Evolutionary conservation across 2,888 invertebrate species (phyloP), one percentile per base, ranked within the genome.

Genomic region (Pandemis cinnamomeana): DNA sequence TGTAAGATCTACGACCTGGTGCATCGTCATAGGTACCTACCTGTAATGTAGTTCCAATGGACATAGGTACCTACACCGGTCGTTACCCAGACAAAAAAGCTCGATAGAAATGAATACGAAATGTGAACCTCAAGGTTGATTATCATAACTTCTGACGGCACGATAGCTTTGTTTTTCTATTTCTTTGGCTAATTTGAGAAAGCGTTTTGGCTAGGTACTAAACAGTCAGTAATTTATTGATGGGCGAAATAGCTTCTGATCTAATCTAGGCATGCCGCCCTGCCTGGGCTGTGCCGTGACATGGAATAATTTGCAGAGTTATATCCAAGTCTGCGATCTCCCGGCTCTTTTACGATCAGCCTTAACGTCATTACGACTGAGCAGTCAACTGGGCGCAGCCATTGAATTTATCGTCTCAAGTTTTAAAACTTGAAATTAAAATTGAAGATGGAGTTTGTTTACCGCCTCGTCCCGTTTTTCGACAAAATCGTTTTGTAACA

Each of bases 291-390:
- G 70, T 62, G 74, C 61, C 74, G 74, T 71, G 66, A 71, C 70
- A 62, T 53, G 70, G 67, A 71, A 71, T 74, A 67, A 74, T 74
- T 71, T 61, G 70, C 66, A 44, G 61, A 74, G 53, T 44, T 69
- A 60, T 66, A 73, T 70, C 73, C 70, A 71, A 71, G 61, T 74
- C 70, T 66, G 70, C 70, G 70, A 70, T 74, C 71, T 71, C 70
- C 61, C 36, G 64, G 73, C 62, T 63, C 51, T 53, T 67, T 67
- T 67, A 58, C 60, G 73, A 66, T 70, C 67, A 55, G 53, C 61
- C 61, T 70, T 46, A 66, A 70, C 60, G 48, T 67, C 67, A 51
- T 55, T 69, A 69, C 55, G 70, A 53, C n/a, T 6, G 73, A 66
- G 73, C 73, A 70, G 70, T 66, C 70, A 36, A 42, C 61, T 46